Evolutionary conservation across 1,140 invertebrate species (phyloP).

Genomic region (Hyposmocoma kahamanoa): DNA sequence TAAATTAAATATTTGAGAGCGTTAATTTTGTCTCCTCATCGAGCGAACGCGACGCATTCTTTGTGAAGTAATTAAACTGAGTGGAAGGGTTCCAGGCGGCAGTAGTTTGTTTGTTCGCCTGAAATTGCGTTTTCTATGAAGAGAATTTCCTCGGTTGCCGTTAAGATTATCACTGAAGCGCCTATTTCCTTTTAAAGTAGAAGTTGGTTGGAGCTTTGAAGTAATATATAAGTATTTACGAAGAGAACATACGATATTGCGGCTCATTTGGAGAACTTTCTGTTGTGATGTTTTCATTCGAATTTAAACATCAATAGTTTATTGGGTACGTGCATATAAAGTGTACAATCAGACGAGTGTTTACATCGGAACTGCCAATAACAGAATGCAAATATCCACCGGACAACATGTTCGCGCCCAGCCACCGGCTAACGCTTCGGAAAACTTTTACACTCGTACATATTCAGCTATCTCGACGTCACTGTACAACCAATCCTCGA

Average conservation of each 20-base stretch:
- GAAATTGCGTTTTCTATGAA: slow-evolving; percentile 61
- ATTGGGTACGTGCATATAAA: slow-evolving; percentile 18
- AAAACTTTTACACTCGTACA: slow-evolving; percentile 41
- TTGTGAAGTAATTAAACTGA: slow-evolving; percentile 71
- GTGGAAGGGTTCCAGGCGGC: slow-evolving; percentile 64
- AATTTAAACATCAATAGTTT: background rate
- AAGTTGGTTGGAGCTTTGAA: background rate
- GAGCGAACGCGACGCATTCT: slow-evolving; percentile 68
- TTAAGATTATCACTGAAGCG: slow-evolving; percentile 12
- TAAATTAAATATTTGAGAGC: slow-evolving; percentile 73
- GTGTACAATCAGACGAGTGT: slow-evolving; percentile 57
- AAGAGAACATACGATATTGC: background rate
- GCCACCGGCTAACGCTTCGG: slow-evolving; percentile 18
- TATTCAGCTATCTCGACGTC: slow-evolving; percentile 37
- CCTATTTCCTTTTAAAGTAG: slow-evolving; percentile 29
- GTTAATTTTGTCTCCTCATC: slow-evolving; percentile 73
- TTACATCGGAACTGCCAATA: slow-evolving; percentile 64
- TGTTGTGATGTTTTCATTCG: background rate
- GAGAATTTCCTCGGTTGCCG: slow-evolving; percentile 46
- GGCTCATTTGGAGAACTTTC: background rate
- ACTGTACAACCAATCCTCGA: slow-evolving; percentile 20
- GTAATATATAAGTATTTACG: background rate
- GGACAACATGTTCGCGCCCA: slow-evolving; percentile 31
- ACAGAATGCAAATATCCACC: slow-evolving; percentile 62
- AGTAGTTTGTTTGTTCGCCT: slow-evolving; percentile 59